Evolutionary conservation across 2,113 vertebrate genomes (phyloP).

Genomic region (Chiloscyllium plagiosum): DNA sequence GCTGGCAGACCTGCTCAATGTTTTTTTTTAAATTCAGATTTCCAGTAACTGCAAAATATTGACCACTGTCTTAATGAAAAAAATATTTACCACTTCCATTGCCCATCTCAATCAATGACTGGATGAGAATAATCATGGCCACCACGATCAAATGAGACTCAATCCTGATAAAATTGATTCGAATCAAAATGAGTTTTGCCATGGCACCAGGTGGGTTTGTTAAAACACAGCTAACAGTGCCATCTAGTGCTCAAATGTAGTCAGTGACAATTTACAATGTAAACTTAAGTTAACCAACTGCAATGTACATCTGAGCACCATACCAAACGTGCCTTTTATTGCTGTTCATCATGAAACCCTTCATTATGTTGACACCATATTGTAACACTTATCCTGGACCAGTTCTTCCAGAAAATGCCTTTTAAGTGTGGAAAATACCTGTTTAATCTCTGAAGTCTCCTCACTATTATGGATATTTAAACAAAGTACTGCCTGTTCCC

Average conservation of each 20-base stretch:
- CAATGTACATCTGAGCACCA: not conserved
- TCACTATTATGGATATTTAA: not conserved
- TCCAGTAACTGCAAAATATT: too few species aligned
- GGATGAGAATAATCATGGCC: not conserved
- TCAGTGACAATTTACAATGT: not conserved
- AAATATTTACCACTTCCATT: not conserved
- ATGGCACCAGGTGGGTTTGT: not conserved
- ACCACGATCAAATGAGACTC: not conserved
- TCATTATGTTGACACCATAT: not conserved
- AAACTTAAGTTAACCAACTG: not conserved
- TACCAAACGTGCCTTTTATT: not conserved
- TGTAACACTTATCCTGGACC: not conserved
- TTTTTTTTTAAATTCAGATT: too few species aligned
- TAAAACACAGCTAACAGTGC: constrained; percentile 19
- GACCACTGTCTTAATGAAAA: too few species aligned
- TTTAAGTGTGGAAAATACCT: not conserved
- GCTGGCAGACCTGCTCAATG: too few species aligned
- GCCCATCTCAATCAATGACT: not conserved
- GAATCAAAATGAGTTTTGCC: not conserved
- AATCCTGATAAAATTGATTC: not conserved
- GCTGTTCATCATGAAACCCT: not conserved
- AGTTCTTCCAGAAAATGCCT: not conserved
- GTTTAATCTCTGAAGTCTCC: not conserved
- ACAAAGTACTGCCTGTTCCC: not conserved
- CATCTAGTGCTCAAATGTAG: constrained; percentile 22